A percentile compares a stretch with the other conserved stretches of the same genome.
phyloP scores from a whole-genome alignment of 2,113 vertebrate species.

The Apistogramma diplotaenia region DNA sequence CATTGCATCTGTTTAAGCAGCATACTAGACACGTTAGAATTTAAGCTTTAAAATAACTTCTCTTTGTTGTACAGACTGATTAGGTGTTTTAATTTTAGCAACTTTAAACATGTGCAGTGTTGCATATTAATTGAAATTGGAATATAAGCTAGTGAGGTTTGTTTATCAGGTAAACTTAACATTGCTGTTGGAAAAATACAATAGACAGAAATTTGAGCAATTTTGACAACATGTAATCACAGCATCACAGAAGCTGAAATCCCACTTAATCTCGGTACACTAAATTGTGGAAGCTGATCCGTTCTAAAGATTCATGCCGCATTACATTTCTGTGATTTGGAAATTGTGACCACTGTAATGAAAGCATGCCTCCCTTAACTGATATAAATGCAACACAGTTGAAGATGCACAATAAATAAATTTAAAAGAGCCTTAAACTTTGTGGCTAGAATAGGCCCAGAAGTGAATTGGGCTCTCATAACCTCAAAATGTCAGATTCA shows the following conservation, averaged over 20 bases:
- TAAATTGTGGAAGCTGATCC: background rate
- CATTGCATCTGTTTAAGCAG: too few species aligned
- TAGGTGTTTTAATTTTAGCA: too few species aligned
- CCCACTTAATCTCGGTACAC: background rate
- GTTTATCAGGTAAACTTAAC: background rate
- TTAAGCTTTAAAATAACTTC: too few species aligned
- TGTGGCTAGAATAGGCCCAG: background rate
- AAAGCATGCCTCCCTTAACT: background rate
- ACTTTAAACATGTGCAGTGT: too few species aligned
- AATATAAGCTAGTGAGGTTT: background rate
- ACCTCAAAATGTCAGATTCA: background rate
- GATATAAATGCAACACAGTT: background rate
- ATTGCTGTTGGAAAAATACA: background rate
- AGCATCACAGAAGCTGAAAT: background rate
- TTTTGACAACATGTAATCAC: background rate
- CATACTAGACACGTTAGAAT: too few species aligned
- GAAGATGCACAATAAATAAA: background rate
- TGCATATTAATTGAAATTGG: background rate
- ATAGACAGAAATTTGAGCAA: background rate
- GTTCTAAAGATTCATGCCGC: background rate
- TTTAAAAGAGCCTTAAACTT: background rate
- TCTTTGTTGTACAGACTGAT: too few species aligned
- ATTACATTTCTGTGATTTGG: background rate
- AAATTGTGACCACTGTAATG: background rate
- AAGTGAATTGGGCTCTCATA: background rate